Percentiles rank a stretch among this genome's conserved stretches.
phyloP scores from a whole-genome alignment of 1,140 invertebrate species.

The Amphibalanus amphitrite region DNA sequence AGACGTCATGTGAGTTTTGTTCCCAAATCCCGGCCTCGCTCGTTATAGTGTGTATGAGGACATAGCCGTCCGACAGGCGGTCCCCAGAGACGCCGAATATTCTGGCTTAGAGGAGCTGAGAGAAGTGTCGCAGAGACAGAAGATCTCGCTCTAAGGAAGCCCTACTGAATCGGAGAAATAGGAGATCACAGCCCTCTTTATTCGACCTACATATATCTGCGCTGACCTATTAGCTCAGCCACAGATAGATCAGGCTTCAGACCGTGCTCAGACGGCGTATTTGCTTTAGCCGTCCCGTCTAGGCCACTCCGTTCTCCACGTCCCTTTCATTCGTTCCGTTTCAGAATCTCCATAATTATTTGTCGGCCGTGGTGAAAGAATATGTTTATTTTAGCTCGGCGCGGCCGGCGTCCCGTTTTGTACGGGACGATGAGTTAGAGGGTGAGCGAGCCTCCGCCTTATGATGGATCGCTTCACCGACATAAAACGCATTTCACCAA shows the following conservation, averaged over 20 bases:
- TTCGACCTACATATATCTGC: not conserved
- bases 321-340: not conserved
- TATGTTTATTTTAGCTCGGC: not conserved
- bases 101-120: not conserved
- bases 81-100: not conserved
- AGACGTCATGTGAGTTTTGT: not conserved
- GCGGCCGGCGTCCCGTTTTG: not conserved
- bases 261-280: not conserved
- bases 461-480: not conserved
- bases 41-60: not conserved
- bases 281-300: not conserved
- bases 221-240: not conserved
- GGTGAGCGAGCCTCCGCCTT: not conserved
- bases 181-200: not conserved
- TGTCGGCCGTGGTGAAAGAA: not conserved
- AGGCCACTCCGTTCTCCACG: not conserved
- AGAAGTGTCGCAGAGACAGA: not conserved
- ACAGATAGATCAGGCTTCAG: not conserved
- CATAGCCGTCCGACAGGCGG: too few relatives aligned
- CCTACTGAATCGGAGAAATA: not conserved
- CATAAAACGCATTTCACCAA: not conserved
- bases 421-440: not conserved
- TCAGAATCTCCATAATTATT: not conserved
- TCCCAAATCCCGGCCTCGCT: not conserved
- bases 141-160: not conserved